phyloP scores from a whole-genome alignment of 2,888 invertebrate genomes.

The Cephus spinipes region DNA sequence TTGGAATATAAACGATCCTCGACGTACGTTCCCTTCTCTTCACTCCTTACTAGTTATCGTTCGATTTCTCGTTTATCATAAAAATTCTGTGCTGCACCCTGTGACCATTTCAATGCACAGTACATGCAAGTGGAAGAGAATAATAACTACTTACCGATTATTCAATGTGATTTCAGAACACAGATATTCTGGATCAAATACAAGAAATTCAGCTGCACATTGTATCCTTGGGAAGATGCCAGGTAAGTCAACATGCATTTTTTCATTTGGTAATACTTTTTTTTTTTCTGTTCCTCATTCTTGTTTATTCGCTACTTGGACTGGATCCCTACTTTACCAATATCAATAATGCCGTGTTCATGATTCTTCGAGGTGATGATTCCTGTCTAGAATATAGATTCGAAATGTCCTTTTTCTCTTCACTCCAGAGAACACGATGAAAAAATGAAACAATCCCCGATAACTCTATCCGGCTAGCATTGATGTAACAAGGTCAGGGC shows the following conservation, averaged over 20 bases:
- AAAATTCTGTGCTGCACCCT: too few species aligned
- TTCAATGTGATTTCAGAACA: slow-evolving; percentile 62
- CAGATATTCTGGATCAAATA: slow-evolving; percentile 69
- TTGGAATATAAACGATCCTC: neutral
- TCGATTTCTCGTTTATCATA: neutral
- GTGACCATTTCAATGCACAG: too few species aligned
- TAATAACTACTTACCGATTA: neutral
- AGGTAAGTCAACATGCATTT: slow-evolving; percentile 66
- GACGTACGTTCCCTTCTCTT: neutral
- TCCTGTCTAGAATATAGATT: neutral
- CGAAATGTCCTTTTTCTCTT: neutral
- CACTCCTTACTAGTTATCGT: neutral
- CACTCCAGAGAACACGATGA: neutral
- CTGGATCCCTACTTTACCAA: neutral
- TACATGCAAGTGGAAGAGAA: neutral
- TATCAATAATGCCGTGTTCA: neutral
- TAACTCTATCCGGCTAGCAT: neutral
- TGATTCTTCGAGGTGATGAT: neutral
- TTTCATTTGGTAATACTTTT: neutral
- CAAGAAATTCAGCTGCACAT: slow-evolving; percentile 73
- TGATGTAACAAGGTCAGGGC: neutral
- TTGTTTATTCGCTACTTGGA: neutral
- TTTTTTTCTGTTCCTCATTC: neutral
- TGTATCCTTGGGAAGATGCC: slow-evolving; percentile 71
- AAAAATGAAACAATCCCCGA: neutral